Conservation (phyloP, 92 coral and sea anemone species). For the Heteractis magnifica region DNA sequence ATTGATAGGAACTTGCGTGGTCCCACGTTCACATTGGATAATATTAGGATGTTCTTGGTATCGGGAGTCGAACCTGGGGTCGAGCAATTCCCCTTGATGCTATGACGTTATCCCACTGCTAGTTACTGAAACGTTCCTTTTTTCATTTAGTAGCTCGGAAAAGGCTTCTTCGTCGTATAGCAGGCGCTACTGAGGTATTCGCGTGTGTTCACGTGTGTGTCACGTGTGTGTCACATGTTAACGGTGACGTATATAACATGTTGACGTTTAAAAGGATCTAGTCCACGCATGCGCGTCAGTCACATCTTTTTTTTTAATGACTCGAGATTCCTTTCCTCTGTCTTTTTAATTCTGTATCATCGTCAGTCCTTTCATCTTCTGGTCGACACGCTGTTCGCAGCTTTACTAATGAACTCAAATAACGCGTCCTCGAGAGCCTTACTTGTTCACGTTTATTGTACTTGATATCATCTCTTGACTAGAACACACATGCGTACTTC, state of each 20-base stretch:
- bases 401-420: constrained; percentile 1
- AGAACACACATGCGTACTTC: not conserved
- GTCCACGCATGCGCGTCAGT: not conserved
- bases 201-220: constrained; percentile 33
- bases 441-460: not conserved
- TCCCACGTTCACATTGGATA: too few relatives aligned
- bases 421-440: not conserved
- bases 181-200: constrained; percentile 36
- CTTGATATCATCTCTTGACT: not conserved
- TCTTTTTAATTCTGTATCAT: not conserved
- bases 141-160: constrained; percentile 41
- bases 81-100: too few relatives aligned
- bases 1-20: too few relatives aligned
- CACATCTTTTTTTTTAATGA: not conserved
- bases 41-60: too few relatives aligned
- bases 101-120: not conserved
- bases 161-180: constrained; percentile 15
- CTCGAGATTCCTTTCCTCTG: not conserved
- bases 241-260: constrained; percentile 29
- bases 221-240: constrained; percentile 32
- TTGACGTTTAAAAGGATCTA: constrained; percentile 1
- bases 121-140: constrained; percentile 18
- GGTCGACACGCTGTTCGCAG: not conserved
- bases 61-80: too few relatives aligned
- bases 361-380: not conserved